These are phyloP conservation scores for Dufourea novaeangliae DNA, from an alignment of 1,140 invertebrate genomes.

Conservation along the genomic window DNA sequence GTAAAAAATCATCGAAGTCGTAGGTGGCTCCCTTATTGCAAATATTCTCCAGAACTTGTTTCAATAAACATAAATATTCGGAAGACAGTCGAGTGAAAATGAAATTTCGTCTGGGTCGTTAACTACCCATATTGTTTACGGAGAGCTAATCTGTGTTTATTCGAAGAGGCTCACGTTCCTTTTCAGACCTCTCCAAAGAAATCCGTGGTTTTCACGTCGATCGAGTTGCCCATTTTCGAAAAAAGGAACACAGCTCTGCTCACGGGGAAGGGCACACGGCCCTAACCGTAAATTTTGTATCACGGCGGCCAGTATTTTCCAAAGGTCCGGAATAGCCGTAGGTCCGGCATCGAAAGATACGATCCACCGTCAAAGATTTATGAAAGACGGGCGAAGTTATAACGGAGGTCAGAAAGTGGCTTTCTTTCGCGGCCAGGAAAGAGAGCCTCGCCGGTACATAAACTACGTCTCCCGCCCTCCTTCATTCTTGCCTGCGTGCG, in stretches of 20 bases:
- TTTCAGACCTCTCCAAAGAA: too few relatives aligned
- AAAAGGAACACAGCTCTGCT: background rate
- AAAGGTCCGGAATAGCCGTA: conserved; percentile 26
- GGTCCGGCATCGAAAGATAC: conserved; percentile 36
- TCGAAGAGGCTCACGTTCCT: too few relatives aligned
- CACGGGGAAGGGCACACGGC: background rate
- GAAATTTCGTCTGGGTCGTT: too few relatives aligned
- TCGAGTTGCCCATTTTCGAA: background rate
- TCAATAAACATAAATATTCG: too few relatives aligned
- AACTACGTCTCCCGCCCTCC: background rate
- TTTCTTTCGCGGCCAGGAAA: conserved; percentile 24
- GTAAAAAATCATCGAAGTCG: too few relatives aligned
- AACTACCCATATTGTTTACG: too few relatives aligned
- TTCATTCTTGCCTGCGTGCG: background rate
- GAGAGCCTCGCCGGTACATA: conserved; percentile 21
- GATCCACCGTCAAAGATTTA: conserved; percentile 44
- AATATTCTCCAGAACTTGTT: too few relatives aligned
- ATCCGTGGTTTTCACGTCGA: too few relatives aligned
- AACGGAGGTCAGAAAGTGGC: conserved; percentile 43
- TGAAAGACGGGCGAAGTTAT: conserved; percentile 39
- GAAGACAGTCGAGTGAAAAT: too few relatives aligned
- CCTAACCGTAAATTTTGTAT: conserved; percentile 33
- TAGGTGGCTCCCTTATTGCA: too few relatives aligned
- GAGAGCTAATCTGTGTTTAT: too few relatives aligned
- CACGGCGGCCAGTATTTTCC: conserved; percentile 30